Evolutionary conservation across 2,797 vertebrate species (phyloP).

Genomic region (Helicolenus hilgendorfi): DNA sequence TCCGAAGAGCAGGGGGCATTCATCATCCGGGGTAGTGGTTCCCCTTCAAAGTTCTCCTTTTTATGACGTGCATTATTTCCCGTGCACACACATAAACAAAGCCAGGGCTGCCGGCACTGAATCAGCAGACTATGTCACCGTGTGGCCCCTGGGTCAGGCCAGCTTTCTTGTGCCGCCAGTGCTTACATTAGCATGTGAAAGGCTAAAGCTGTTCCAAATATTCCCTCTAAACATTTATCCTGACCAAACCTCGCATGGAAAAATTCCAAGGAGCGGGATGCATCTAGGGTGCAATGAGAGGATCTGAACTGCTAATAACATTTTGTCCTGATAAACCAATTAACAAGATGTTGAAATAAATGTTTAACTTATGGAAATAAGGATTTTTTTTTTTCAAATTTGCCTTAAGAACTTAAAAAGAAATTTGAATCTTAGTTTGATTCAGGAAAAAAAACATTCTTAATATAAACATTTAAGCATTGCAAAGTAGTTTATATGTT

Average conservation of each 20-base stretch:
- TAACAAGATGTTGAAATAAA: conserved; percentile 14
- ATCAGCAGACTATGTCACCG: conserved; percentile 93
- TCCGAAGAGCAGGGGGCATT: conserved; percentile 81
- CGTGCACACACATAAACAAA: conserved; percentile 92
- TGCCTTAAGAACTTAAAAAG: neutral
- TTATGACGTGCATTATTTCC: conserved; percentile 94
- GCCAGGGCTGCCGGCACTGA: conserved; percentile 86
- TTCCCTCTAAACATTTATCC: conserved; percentile 88
- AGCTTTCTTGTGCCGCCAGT: conserved; percentile 91
- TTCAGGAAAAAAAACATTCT: neutral
- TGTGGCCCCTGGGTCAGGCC: conserved; percentile 90
- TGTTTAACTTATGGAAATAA: neutral
- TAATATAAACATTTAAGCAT: neutral
- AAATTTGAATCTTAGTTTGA: neutral
- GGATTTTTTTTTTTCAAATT: neutral
- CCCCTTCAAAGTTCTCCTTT: conserved; percentile 89
- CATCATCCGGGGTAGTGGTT: conserved; percentile 87
- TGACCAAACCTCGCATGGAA: conserved; percentile 62
- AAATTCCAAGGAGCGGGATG: conserved; percentile 68
- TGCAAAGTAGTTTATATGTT: neutral
- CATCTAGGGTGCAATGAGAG: conserved; percentile 18
- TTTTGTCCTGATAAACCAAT: conserved; percentile 36
- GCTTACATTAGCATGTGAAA: conserved; percentile 91
- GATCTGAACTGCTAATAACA: conserved; percentile 24
- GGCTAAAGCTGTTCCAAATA: conserved; percentile 89